phyloP scores from a whole-genome alignment of 2,113 vertebrate species.

The Daubentonia madagascariensis region DNA sequence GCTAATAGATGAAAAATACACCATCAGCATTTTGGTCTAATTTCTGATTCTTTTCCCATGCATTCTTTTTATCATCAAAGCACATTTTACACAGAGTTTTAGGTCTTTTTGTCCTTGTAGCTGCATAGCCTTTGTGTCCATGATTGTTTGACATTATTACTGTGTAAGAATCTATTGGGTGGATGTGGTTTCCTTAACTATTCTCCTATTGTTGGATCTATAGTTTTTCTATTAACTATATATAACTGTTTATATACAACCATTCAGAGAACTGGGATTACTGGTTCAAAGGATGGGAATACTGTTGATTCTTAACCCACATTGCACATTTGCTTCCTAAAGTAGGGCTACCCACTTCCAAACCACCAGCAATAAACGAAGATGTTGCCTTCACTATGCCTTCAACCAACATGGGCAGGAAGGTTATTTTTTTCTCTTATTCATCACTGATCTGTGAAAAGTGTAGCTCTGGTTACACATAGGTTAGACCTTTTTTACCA shows the following conservation, averaged over 20 bases:
- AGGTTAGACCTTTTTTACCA: neutral
- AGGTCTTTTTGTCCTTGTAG: neutral
- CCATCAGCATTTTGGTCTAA: neutral
- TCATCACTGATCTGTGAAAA: neutral
- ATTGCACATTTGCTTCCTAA: neutral
- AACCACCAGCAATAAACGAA: neutral
- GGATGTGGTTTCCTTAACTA: neutral
- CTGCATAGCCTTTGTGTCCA: neutral
- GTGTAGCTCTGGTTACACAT: neutral
- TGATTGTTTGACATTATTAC: neutral
- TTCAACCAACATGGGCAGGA: accelerated
- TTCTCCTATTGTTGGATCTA: neutral
- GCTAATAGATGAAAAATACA: neutral
- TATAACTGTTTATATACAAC: neutral
- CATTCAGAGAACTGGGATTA: neutral
- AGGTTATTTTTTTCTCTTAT: neutral
- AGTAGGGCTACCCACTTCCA: neutral
- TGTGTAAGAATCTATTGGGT: neutral
- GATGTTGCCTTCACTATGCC: neutral
- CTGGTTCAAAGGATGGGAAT: neutral
- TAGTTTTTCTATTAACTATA: neutral
- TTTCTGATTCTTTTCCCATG: neutral
- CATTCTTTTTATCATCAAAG: neutral
- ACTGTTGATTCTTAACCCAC: neutral
- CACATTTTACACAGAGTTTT: neutral